Evolutionary conservation across 2,888 invertebrate genomes (phyloP).

Genomic region (Lepidochitona cinerea): DNA sequence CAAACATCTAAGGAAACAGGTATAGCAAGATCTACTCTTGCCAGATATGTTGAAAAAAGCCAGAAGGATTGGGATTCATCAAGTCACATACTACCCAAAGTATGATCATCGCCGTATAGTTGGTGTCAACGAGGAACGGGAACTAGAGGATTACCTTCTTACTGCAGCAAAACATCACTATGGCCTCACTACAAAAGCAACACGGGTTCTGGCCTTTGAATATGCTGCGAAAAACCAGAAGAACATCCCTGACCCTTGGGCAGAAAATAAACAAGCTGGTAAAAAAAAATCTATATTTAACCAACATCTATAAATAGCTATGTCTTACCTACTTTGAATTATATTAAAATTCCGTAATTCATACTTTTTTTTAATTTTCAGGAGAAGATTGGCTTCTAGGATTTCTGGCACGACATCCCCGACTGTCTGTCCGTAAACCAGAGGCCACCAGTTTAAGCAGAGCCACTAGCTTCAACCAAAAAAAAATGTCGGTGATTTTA

Average conservation of each 20-base stretch:
- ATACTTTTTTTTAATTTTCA: not conserved
- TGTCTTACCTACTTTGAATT: too few relatives aligned
- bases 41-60: too few relatives aligned
- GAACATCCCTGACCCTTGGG: not conserved
- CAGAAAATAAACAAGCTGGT: not conserved
- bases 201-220: not conserved
- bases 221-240: not conserved
- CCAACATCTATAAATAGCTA: too few relatives aligned
- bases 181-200: not conserved
- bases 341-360: not conserved
- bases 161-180: too few relatives aligned
- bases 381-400: not conserved
- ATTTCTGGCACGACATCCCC: not conserved
- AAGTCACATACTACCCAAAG: too few relatives aligned
- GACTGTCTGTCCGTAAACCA: not conserved
- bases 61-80: too few relatives aligned
- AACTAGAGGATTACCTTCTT: too few relatives aligned
- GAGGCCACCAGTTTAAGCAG: not conserved
- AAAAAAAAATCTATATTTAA: not conserved
- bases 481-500: not conserved
- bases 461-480: constrained; percentile 2
- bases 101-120: too few relatives aligned
- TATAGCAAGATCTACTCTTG: too few relatives aligned
- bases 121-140: too few relatives aligned
- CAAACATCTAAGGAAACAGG: too few relatives aligned